Base-by-base conservation (phyloP, 2,113 vertebrate genomes). In the Solea solea region DNA sequence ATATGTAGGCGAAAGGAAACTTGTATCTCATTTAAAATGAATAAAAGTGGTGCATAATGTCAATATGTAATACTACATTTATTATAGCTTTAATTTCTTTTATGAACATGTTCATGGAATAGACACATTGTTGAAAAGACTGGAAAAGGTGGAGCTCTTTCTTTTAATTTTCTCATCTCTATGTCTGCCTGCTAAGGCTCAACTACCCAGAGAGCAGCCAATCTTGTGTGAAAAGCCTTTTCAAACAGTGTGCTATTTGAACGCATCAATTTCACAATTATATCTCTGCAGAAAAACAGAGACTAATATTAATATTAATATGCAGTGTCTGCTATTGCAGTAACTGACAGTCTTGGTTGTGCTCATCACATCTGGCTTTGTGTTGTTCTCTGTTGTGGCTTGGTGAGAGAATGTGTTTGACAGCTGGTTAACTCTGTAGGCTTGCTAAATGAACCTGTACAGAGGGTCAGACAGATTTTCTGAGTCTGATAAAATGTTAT, bases 221-320 rank as follows among this genome's bases (percentile, higher is more conserved):
- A 57, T 84, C 69, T 82, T 63, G 54, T 51, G 68, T 54, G 65
- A 82, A 83, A 86, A 72, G 48, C 60, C 53, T 74, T 84, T 85
- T 84, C 16, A 75, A 78, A 74, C 60, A 58, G 75, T 34, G 15
- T 39, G 46, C 65, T 64, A 55, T 65, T 73, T 75, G 86, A 64
- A 79, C 45, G 71, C 68, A 69, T 50, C 7, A 28, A 73, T 78
- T 83, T 54, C 40, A 56, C 71, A 74, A 65, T 54, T 16, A 77
- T 65, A 67, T 25, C 41, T 50, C 44, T 13, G 21, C 62, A 7
- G 2, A 42, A n/a, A 56, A 7, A 27, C 44, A 46, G 25, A 34
- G 54, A 41, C 11, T 16, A 45, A 34, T 34, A 44, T 25, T 67
- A 62, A 66, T 65, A 66, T 16, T 46, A 40, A 25, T 21, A 21